A percentile compares a stretch with the other conserved stretches of the same genome.
These are phyloP conservation scores for Aphaenogaster floridana DNA, from an alignment of 1,140 invertebrate genomes.

Conservation along the genomic window DNA sequence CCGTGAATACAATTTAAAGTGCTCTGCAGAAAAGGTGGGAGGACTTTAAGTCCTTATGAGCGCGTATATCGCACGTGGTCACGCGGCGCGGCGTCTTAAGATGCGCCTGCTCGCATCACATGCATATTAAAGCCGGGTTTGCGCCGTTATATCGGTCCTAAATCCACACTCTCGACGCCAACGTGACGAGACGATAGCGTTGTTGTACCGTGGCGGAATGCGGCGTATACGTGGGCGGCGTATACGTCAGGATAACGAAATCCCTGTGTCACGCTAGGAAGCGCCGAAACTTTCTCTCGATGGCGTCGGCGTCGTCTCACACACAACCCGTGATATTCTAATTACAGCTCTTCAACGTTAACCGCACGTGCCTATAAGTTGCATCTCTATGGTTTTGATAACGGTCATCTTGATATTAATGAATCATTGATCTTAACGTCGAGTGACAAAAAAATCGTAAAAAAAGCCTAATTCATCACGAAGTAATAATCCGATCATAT, in stretches of 20 bases:
- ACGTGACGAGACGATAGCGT: slow-evolving; percentile 52
- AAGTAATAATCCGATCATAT: slow-evolving; percentile 18
- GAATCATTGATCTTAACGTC: neutral
- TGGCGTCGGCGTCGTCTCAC: neutral
- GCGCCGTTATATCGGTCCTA: slow-evolving; percentile 52
- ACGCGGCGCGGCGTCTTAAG: slow-evolving; percentile 51
- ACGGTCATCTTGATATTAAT: slow-evolving; percentile 5
- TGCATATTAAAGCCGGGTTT: slow-evolving; percentile 54
- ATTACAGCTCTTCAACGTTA: slow-evolving; percentile 43
- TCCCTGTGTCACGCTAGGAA: slow-evolving; percentile 33
- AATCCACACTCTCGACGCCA: slow-evolving; percentile 57
- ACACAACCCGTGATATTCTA: slow-evolving; percentile 41
- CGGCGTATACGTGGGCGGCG: slow-evolving; percentile 42
- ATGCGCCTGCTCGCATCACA: slow-evolving; percentile 12
- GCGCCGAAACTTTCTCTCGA: slow-evolving; percentile 51
- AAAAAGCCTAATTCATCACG: neutral
- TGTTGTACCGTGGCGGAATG: slow-evolving; percentile 43
- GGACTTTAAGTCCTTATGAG: neutral
- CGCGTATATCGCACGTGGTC: slow-evolving; percentile 43
- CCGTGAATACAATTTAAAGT: slow-evolving; percentile 30
- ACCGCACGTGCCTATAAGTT: neutral
- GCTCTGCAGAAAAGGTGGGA: neutral
- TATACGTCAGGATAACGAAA: slow-evolving; percentile 52
- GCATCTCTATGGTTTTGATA: slow-evolving; percentile 7
- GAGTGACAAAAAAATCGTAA: neutral